Base-by-base conservation (phyloP, 2,888 invertebrate genomes). In the Dicranocentrus wangi region DNA sequence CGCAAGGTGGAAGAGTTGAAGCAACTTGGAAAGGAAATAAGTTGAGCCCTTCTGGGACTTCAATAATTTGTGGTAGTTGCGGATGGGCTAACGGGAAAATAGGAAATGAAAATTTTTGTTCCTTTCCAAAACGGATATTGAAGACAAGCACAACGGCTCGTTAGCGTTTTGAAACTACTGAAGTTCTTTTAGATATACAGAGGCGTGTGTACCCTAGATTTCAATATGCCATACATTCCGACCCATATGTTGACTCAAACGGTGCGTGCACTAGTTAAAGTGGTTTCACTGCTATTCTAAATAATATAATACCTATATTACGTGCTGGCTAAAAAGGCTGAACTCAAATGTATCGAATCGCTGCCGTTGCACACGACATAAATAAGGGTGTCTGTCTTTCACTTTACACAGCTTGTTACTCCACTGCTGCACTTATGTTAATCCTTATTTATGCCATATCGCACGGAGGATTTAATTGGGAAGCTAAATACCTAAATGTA, bases 221-320 rank as follows among this genome's bases (percentile, higher is more conserved):
- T 58, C 7, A 58, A 15, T 7, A 72, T 72, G 72, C 72, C 72
- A 19, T 72, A 73, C 55, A 73, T 73, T 55, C 73, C 73, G 42
- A 39, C 53, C 42, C 63, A 53, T 55, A 2, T 65, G 65, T 65
- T 73, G 39, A 65, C 73, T 23, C 73, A 73, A 3, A 39, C 65
- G 73, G 73, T 63, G 32, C 65, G 63, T 73, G 43, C 1, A 19
- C 10, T 8, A 1, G 19, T 5, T n/a, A n/a, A n/a, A n/a, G n/a
- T n/a, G n/a, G n/a, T n/a, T n/a, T n/a, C n/a, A n/a, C n/a, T n/a
- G n/a, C n/a, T n/a, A n/a, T n/a, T n/a, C n/a, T n/a, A n/a, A n/a
- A n/a, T n/a, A n/a, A n/a, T n/a, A n/a, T n/a, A n/a, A n/a, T n/a
- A n/a, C n/a, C n/a, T n/a, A n/a, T n/a, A n/a, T n/a, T n/a, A n/a